phyloP scores from a whole-genome alignment of 2,888 invertebrate genomes.

The Leptinotarsa peninsularis region DNA sequence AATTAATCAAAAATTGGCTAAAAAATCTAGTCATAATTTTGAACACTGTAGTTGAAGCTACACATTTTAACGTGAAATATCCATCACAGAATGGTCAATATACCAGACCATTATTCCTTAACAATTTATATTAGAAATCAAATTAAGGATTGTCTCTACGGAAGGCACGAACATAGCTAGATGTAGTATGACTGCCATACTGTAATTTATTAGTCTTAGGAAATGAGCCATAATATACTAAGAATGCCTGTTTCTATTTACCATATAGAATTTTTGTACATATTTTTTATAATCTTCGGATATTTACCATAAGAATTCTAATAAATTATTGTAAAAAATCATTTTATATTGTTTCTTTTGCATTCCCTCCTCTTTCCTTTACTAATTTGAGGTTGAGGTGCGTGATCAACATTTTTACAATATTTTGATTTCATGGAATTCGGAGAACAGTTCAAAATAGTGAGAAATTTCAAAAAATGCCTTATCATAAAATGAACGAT shows the following conservation, averaged over 20 bases:
- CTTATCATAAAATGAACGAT: no score
- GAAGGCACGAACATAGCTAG: not conserved
- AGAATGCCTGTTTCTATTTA: conserved; percentile 9
- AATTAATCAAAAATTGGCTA: conserved; percentile 5
- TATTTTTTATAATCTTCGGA: conserved; percentile 14
- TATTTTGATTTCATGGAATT: no score
- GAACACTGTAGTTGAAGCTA: not conserved
- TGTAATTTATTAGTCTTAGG: not conserved
- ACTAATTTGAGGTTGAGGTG: no score
- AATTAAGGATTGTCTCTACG: no score
- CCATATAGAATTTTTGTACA: conserved; percentile 7
- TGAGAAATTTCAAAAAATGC: no score
- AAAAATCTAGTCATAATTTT: conserved; percentile 6
- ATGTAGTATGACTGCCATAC: not conserved
- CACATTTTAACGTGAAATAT: no score
- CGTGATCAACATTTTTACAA: no score
- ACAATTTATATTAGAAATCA: no score
- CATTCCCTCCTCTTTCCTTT: not conserved
- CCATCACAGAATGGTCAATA: not conserved
- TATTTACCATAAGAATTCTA: not conserved
- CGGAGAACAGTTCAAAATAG: no score
- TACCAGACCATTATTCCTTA: no score
- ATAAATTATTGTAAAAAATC: not conserved
- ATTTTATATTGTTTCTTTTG: not conserved
- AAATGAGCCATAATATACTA: not conserved